Conservation (phyloP, 2,888 invertebrate species). For the Troides oblongomaculatus region DNA sequence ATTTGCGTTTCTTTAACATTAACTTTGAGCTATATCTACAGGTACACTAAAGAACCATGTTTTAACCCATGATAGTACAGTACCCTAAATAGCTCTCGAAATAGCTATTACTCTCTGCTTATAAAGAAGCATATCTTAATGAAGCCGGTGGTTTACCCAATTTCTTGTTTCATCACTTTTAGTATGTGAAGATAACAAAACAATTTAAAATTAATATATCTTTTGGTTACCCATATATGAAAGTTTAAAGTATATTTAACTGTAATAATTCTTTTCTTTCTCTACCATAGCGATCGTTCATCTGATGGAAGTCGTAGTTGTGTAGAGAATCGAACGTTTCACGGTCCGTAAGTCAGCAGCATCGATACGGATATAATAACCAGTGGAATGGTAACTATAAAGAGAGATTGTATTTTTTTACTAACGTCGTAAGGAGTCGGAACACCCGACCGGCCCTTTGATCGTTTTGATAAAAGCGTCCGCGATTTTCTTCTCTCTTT, state of each 20-base stretch:
- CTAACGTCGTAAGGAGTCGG: constrained; percentile 79
- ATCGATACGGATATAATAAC: constrained; percentile 78
- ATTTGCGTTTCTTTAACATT: not conserved
- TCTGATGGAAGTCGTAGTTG: constrained; percentile 36
- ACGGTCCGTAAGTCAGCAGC: constrained; percentile 74
- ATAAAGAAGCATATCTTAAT: too few relatives aligned
- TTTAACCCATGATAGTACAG: too few relatives aligned
- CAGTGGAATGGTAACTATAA: constrained; percentile 80
- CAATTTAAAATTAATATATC: not conserved
- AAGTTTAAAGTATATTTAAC: not conserved
- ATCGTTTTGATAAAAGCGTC: constrained; percentile 77
- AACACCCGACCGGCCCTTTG: constrained; percentile 78
- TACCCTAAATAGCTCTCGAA: too few relatives aligned
- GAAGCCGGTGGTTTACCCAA: too few relatives aligned
- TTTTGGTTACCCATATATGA: not conserved
- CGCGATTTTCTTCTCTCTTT: constrained; percentile 63
- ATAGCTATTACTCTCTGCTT: too few relatives aligned
- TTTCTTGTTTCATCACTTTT: too few relatives aligned
- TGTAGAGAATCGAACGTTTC: constrained; percentile 63
- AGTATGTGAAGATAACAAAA: too few relatives aligned
- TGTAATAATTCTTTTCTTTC: not conserved
- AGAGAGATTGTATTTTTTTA: constrained; percentile 79
- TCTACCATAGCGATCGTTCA: not conserved
- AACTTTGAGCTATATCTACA: not conserved
- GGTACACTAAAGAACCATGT: too few relatives aligned